These are phyloP conservation scores for Erpobdella octoculata DNA, from an alignment of 2,888 invertebrate species.

Conservation along the genomic window DNA sequence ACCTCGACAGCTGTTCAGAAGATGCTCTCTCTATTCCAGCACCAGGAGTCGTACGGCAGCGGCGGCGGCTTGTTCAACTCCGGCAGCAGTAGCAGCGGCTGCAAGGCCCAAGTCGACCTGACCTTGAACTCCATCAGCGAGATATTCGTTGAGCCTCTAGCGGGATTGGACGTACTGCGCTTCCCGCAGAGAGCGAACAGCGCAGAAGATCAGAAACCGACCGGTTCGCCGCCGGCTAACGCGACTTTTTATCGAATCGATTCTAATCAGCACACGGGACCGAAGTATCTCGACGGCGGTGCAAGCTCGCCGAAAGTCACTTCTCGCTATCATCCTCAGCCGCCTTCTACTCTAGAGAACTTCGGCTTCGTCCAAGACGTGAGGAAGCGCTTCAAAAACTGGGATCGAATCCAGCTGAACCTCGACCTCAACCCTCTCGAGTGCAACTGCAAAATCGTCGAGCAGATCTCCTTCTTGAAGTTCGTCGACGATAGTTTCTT, in stretches of 20 bases:
- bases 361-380: constrained; percentile 4
- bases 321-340: background rate
- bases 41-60: constrained; percentile 26
- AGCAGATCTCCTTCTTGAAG: constrained; percentile 12
- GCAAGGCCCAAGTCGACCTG: background rate
- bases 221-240: background rate
- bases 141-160: background rate
- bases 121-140: background rate
- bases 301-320: background rate
- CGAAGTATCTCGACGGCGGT: too few species aligned
- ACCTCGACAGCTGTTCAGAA: constrained; percentile 31
- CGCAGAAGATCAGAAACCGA: background rate
- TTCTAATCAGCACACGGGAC: too few species aligned
- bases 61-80: background rate
- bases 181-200: background rate
- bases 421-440: background rate
- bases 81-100: background rate
- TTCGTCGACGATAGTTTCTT: constrained; percentile 20
- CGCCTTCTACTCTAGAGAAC: background rate
- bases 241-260: too few species aligned
- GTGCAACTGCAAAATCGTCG: background rate
- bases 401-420: constrained; percentile 9
- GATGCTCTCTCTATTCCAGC: constrained; percentile 34
- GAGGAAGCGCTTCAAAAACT: constrained; percentile 6
- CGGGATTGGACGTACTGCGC: background rate